Evolutionary conservation across 2,113 vertebrate genomes (phyloP).

Genomic region (Erinaceus europaeus): DNA sequence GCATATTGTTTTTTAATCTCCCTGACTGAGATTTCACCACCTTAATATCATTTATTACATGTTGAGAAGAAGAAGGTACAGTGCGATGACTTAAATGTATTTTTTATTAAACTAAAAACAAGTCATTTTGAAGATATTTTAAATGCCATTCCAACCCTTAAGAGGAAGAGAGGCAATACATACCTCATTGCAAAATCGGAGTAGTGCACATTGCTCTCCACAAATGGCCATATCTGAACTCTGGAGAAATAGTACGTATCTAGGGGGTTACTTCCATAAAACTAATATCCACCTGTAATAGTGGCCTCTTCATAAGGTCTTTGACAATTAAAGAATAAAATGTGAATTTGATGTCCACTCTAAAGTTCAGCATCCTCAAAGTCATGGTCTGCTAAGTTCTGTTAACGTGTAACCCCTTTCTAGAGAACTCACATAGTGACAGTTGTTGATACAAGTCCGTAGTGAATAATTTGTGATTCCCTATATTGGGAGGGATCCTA

Average conservation of each 20-base stretch:
- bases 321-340: background rate
- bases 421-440: background rate
- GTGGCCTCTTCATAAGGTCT: background rate
- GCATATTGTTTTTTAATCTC: background rate
- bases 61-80: background rate
- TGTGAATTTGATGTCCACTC: background rate
- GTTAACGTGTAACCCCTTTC: background rate
- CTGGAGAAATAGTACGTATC: background rate
- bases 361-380: background rate
- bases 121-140: background rate
- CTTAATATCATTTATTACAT: background rate
- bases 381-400: background rate
- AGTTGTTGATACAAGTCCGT: background rate
- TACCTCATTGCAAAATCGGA: background rate
- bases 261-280: background rate
- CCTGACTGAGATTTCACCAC: background rate
- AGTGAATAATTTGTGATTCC: background rate
- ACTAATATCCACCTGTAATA: background rate
- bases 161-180: background rate
- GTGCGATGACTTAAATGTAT: background rate
- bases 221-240: background rate
- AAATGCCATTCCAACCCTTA: background rate
- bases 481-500: background rate
- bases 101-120: background rate
- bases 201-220: background rate